phyloP scores from a whole-genome alignment of 2,888 invertebrate genomes.

The Phorcus lineatus region DNA sequence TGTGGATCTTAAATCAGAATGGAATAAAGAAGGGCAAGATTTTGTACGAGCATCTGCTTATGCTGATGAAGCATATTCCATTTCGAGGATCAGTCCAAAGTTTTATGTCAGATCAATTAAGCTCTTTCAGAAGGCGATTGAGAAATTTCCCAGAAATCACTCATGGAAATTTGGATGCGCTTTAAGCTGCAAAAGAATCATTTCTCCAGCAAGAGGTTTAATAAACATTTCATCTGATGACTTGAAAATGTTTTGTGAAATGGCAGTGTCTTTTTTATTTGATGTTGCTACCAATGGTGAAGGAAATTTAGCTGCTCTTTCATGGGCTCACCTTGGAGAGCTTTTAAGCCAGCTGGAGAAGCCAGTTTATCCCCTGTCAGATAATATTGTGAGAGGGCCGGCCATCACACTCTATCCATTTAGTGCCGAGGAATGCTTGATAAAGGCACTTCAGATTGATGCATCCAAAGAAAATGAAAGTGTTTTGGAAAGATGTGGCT shows the following conservation, averaged over 20 bases:
- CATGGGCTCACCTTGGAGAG: too few relatives aligned
- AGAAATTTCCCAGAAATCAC: background rate
- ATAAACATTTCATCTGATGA: background rate
- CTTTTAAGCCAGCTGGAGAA: background rate
- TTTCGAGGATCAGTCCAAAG: background rate
- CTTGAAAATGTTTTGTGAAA: background rate
- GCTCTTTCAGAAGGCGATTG: background rate
- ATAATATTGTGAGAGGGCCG: background rate
- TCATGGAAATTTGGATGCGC: background rate
- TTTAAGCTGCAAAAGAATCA: background rate
- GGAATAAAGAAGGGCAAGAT: too few relatives aligned
- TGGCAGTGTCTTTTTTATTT: too few relatives aligned
- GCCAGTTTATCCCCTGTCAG: background rate
- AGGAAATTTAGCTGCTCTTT: too few relatives aligned
- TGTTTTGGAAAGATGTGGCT: background rate
- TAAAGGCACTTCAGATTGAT: background rate
- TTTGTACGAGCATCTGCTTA: background rate
- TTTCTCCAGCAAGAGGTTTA: background rate
- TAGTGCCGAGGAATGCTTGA: background rate
- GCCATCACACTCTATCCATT: background rate
- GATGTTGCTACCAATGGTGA: too few relatives aligned
- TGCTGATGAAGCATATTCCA: background rate
- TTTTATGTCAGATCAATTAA: background rate
- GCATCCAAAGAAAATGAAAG: background rate
- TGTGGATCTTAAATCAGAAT: background rate